phyloP scores from a whole-genome alignment of 2,797 vertebrate genomes.

The Zalophus californianus region DNA sequence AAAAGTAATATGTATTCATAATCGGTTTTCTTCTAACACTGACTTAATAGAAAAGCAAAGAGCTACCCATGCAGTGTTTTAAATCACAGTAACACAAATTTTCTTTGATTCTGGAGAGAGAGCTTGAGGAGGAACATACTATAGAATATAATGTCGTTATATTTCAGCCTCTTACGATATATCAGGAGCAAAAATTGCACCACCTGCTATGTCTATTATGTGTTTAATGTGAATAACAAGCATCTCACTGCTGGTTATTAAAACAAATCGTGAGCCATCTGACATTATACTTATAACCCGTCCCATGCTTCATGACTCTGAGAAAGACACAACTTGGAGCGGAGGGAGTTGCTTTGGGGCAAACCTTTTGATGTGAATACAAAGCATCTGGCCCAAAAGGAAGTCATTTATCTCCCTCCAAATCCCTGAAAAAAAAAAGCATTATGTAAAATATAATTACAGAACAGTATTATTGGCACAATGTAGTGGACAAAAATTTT shows the following conservation, averaged over 20 bases:
- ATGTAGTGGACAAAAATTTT: not conserved
- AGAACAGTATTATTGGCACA: slow-evolving; percentile 66
- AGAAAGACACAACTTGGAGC: slow-evolving; percentile 59
- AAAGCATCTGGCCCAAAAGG: slow-evolving; percentile 74
- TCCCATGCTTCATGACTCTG: slow-evolving; percentile 45
- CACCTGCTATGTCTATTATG: slow-evolving; percentile 80
- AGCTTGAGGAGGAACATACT: slow-evolving; percentile 56
- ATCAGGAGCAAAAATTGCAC: slow-evolving; percentile 65
- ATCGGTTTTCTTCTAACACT: slow-evolving; percentile 64
- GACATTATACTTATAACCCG: slow-evolving; percentile 71
- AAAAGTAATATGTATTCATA: slow-evolving; percentile 79
- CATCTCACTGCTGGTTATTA: slow-evolving; percentile 65
- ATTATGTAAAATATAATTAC: slow-evolving; percentile 71
- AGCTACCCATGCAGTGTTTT: slow-evolving; percentile 54
- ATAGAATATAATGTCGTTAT: slow-evolving; percentile 55
- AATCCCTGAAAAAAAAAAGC: not conserved
- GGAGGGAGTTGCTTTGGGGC: not conserved
- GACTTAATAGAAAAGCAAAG: slow-evolving; percentile 72
- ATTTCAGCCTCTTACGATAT: slow-evolving; percentile 70
- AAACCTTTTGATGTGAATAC: slow-evolving; percentile 72
- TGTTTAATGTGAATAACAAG: slow-evolving; percentile 80
- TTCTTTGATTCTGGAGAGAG: slow-evolving; percentile 73
- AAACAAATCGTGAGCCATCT: slow-evolving; percentile 75
- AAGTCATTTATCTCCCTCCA: slow-evolving; percentile 76
- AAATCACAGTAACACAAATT: slow-evolving; percentile 66